Evolutionary conservation across 2,797 vertebrate genomes (phyloP).

Genomic region (Sandelia bainsii): DNA sequence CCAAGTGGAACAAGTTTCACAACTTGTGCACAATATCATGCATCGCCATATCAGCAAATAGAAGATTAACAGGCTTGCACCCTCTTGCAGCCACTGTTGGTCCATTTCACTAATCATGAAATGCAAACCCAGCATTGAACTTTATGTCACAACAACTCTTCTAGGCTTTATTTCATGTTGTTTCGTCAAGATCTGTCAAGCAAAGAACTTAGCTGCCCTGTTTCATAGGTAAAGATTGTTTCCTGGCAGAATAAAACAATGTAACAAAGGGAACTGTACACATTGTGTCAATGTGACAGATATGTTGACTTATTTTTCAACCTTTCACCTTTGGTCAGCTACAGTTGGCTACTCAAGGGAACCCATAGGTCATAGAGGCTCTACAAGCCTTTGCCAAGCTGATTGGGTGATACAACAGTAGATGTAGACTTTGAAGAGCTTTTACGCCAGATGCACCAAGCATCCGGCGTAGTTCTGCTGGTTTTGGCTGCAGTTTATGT

Average conservation of each 20-base stretch:
- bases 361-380: background rate
- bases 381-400: background rate
- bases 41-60: background rate
- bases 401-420: background rate
- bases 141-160: background rate
- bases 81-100: background rate
- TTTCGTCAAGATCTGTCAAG: too few relatives aligned
- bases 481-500: background rate
- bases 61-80: background rate
- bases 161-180: too few relatives aligned
- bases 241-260: too few relatives aligned
- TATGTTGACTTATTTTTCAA: background rate
- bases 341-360: too few relatives aligned
- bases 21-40: background rate
- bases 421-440: background rate
- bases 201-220: too few relatives aligned
- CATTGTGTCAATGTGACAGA: background rate
- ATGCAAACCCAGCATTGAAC: background rate
- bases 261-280: background rate
- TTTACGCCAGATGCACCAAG: too few relatives aligned
- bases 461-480: background rate
- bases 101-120: background rate
- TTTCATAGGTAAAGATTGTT: too few relatives aligned
- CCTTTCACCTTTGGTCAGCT: slow-evolving; percentile 1
- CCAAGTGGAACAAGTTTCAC: background rate